A percentile compares a stretch with the other conserved stretches of the same genome.
Conservation (phyloP, 1,140 invertebrate genomes). For the Gryllus bimaculatus region DNA sequence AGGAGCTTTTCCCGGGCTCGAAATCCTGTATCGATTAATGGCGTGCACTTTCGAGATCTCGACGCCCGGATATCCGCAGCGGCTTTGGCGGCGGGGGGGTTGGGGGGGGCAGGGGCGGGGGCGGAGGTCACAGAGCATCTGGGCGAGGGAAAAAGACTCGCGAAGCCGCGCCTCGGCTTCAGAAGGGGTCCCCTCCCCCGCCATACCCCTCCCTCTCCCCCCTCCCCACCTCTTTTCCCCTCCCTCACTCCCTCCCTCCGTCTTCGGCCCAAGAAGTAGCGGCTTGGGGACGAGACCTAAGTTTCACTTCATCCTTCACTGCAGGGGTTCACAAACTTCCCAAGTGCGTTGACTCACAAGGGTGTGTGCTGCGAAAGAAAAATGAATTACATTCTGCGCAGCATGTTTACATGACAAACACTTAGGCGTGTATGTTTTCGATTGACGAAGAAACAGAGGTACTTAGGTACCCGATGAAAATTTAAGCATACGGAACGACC, state of each 20-base stretch:
- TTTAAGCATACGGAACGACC: neutral
- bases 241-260: neutral
- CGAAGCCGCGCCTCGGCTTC: neutral
- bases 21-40: neutral
- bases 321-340: no score
- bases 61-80: neutral
- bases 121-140: neutral
- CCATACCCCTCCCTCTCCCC: neutral
- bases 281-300: neutral
- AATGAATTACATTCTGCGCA: neutral
- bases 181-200: no score
- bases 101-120: neutral
- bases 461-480: neutral
- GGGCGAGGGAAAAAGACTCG: neutral
- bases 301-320: neutral
- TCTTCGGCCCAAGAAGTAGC: no score
- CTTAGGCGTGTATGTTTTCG: neutral
- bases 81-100: neutral
- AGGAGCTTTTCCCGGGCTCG: neutral
- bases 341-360: neutral
- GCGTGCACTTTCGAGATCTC: conserved; percentile 2
- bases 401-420: neutral
- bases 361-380: neutral
- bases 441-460: neutral
- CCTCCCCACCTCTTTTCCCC: neutral